Percentiles rank a stretch among this genome's conserved stretches.
phyloP scores from a whole-genome alignment of 2,797 vertebrate species.

The Anisognathus igniventris region DNA sequence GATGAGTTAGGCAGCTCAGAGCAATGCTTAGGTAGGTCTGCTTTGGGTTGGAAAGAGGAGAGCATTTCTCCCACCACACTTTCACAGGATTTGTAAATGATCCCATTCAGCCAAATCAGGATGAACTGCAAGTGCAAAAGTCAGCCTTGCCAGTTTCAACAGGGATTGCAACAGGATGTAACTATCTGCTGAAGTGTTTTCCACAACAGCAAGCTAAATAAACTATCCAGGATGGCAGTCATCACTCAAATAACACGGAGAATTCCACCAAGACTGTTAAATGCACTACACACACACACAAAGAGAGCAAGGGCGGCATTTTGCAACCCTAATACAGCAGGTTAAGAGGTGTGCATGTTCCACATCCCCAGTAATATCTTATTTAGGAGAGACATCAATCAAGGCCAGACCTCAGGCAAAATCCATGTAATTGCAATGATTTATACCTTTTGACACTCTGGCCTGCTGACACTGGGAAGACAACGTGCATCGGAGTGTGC shows the following conservation, averaged over 20 bases:
- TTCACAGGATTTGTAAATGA: neutral
- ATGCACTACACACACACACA: neutral
- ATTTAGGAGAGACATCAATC: slow-evolving; percentile 24
- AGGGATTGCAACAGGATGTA: neutral
- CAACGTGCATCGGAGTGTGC: neutral
- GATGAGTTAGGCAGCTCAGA: neutral
- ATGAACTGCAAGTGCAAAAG: neutral
- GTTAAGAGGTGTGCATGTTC: neutral
- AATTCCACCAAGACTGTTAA: neutral
- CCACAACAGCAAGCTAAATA: neutral
- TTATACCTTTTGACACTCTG: slow-evolving; percentile 48
- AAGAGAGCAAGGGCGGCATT: neutral
- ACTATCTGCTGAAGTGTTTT: neutral
- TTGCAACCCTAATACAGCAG: neutral
- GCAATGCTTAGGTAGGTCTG: neutral
- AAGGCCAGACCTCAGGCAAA: slow-evolving; percentile 19
- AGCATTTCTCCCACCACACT: neutral
- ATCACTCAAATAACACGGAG: neutral
- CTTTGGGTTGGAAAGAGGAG: neutral
- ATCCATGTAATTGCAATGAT: slow-evolving; percentile 40
- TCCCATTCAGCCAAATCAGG: neutral
- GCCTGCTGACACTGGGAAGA: slow-evolving; percentile 39
- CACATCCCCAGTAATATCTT: neutral
- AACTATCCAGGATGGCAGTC: neutral
- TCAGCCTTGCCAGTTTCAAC: neutral